A percentile compares a stretch with the other conserved stretches of the same genome.
Conservation (phyloP, 2,797 vertebrate species). For the Propithecus deckenii region DNA sequence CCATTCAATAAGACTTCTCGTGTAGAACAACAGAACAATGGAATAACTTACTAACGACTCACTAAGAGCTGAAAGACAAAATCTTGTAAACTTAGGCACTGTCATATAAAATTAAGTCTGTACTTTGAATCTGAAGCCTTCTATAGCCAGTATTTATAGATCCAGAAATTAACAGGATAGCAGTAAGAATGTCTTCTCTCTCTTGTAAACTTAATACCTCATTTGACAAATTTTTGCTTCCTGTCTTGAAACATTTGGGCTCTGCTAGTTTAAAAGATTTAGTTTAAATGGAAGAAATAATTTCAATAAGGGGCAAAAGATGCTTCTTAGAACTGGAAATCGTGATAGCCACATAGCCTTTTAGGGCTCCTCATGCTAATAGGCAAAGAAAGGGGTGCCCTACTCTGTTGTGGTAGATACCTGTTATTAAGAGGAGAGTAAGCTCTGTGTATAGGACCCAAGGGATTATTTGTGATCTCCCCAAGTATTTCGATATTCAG, state of each 20-base stretch:
- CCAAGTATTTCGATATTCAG: not conserved
- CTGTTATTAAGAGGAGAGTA: not conserved
- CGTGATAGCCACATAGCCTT: not conserved
- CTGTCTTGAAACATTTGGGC: not conserved
- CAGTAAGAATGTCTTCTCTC: not conserved
- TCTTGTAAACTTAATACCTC: not conserved
- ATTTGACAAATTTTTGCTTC: not conserved
- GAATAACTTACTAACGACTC: not conserved
- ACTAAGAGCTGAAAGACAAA: not conserved
- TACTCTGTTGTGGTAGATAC: not conserved
- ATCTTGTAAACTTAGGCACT: not conserved
- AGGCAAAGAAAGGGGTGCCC: not conserved
- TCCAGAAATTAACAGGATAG: not conserved
- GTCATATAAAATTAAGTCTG: not conserved
- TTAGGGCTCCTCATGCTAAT: not conserved
- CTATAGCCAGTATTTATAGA: no score
- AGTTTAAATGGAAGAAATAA: not conserved
- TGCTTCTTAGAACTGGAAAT: not conserved
- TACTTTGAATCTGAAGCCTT: not conserved
- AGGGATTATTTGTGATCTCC: not conserved
- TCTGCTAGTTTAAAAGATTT: not conserved
- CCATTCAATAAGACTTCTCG: not conserved
- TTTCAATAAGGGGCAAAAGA: not conserved
- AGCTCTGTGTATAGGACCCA: not conserved
- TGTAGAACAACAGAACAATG: not conserved